Base-by-base conservation (phyloP, 2,797 vertebrate genomes). In the Orientallactaga sibirica region DNA sequence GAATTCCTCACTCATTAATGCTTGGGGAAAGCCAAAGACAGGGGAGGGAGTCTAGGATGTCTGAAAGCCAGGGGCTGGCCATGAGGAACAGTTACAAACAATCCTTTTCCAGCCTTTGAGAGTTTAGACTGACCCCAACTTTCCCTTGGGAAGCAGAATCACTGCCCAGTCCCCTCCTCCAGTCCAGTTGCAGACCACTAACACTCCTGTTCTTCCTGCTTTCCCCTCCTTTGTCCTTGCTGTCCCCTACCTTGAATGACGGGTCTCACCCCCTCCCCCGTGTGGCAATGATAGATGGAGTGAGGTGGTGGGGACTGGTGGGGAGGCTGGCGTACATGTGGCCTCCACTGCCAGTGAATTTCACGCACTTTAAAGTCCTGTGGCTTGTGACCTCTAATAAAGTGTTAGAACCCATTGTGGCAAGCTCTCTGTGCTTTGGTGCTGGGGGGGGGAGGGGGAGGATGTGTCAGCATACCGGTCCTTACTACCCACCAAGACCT, bases 321-420 rank as follows among this genome's bases (percentile, higher is more conserved):
- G 92, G 64, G 78, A 86, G 95, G 87, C 82, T 81, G 93, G 61
- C 75, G 18, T 83, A 73, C 20, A 58, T 97, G 96, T 91, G 96
- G 97, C 97, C 96, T 97, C 95, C 94, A 37, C 94, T 93, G 97
- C 97, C 88, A 3, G 97, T 97, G 97, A 98, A 95, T 96, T 97
- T 98, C 96, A 98, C 96, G 98, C 98, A 98, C 98, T 98, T 98
- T 98, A 98, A 96, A 97, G 96, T 97, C 96, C 95, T n/a, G 83
- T 97, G 97, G 98, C 97, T 98, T 98, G 97, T 98, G 97, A 98
- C 97, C 97, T 98, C 94, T 92, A 98, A 98, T 98, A 98, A 98
- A 98, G 97, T 96, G 96, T 96, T 97, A 98, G 98, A 83, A 5
- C 97, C 91, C 84, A 84, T 79, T 58, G 55, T 84, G 61, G 78